Base-by-base conservation (phyloP, 1,140 invertebrate species). In the Plectus sambesii region DNA sequence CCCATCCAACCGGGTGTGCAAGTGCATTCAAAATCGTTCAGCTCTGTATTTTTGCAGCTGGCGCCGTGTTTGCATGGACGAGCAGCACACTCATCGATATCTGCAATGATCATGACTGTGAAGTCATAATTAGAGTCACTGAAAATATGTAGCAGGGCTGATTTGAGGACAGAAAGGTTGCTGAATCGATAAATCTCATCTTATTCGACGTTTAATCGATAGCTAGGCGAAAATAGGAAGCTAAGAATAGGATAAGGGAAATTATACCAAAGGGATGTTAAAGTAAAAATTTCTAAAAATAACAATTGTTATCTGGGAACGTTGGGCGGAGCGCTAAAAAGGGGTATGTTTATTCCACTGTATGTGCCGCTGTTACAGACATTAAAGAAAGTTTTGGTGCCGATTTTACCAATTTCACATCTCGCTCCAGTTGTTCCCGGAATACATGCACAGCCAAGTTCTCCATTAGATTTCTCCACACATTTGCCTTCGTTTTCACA, bases 1-100 rank as follows among this genome's bases (percentile, higher is more conserved):
- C 54, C 54, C 51, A 55, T 55, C 53, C 53, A 56, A 23, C 54
- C 54, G 5, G 42, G 20, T 1, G 53, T 29, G 40, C 54, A 56
- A 33, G 29, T 25, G 24, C 54, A 56, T 2, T 26, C 29, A 35
- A 55, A 56, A 26, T 56, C 54, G 40, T 55, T 55, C 30, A 51
- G 48, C 0, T n/a, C n/a, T n/a, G 48, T 23, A 49, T 55, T 51
- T 1, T 45, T 44, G 22, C 53, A 55, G 47, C 47, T 54, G 9
- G 53, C 53, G 1, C 51, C 53, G 22, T 55, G 52, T 26, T 47
- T 24, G 39, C 53, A 55, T 22, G 41, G 47, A 17, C 38, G 29
- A 37, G 40, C 36, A 6, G 27, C 30, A 26, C 53, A 55, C 40
- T 55, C 53, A 20, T 55, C 49, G 15, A 55, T 40, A 30, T 54